These are phyloP conservation scores for Pseudomyrmex gracilis DNA, from an alignment of 1,140 invertebrate genomes.

Conservation along the genomic window DNA sequence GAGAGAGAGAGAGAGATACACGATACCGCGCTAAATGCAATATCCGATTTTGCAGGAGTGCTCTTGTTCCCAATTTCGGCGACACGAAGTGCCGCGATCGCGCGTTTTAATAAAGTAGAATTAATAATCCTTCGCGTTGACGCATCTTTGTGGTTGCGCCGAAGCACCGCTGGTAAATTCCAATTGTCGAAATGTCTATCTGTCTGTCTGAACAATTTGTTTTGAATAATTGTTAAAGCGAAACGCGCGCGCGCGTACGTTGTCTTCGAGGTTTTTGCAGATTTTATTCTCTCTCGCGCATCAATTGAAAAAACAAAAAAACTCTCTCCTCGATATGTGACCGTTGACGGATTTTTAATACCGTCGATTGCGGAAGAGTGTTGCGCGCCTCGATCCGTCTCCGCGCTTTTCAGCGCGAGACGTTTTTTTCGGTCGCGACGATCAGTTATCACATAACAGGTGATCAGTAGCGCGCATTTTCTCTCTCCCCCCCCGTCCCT, in stretches of 20 bases:
- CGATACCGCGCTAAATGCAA: slow-evolving; percentile 41
- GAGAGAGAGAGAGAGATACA: slow-evolving; percentile 6
- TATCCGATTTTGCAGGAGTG: slow-evolving; percentile 24
- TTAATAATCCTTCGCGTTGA: slow-evolving; percentile 33
- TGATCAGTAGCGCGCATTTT: slow-evolving; percentile 37
- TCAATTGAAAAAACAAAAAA: background rate
- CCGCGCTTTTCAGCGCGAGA: background rate
- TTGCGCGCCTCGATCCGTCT: slow-evolving; percentile 15
- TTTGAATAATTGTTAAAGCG: no score
- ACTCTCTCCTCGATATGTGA: background rate
- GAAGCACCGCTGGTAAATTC: background rate
- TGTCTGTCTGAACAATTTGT: no score
- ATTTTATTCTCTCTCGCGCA: no score
- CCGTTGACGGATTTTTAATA: background rate
- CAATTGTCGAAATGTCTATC: background rate
- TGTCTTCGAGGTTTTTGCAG: no score
- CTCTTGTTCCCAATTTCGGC: slow-evolving; percentile 19
- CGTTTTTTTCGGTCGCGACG: slow-evolving; percentile 1
- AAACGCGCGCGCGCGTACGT: no score
- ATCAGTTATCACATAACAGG: slow-evolving; percentile 22
- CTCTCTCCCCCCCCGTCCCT: no score
- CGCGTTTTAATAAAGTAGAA: slow-evolving; percentile 35
- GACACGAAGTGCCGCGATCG: background rate
- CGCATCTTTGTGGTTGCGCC: background rate
- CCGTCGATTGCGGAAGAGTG: background rate